Conservation (phyloP, 2,888 invertebrate species). For the Eupsilia transversa region DNA sequence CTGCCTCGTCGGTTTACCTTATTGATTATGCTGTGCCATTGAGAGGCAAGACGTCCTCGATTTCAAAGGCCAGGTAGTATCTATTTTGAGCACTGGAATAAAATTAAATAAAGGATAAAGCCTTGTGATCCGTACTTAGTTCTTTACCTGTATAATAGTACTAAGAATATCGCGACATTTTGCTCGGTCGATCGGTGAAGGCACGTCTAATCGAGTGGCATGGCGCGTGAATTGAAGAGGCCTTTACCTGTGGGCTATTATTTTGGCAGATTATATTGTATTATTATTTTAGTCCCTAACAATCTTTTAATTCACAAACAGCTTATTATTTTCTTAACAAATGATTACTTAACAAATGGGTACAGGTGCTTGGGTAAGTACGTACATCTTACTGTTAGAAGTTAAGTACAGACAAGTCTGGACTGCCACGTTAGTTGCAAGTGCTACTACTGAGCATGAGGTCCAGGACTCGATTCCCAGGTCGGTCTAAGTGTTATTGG, state of each 20-base stretch:
- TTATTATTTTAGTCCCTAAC: conserved; percentile 2
- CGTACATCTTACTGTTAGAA: neutral
- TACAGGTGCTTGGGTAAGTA: neutral
- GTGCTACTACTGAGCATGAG: neutral
- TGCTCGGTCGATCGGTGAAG: conserved; percentile 11
- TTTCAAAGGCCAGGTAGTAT: conserved; percentile 36
- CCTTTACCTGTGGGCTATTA: conserved; percentile 1
- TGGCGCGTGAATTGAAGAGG: conserved; percentile 22
- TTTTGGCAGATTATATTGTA: neutral
- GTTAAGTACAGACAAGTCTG: neutral
- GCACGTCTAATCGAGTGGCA: conserved; percentile 1
- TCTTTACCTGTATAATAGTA: conserved; percentile 15
- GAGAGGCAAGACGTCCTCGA: conserved; percentile 26
- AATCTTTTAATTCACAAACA: neutral
- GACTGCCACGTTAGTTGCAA: neutral
- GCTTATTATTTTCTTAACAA: neutral
- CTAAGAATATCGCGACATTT: conserved; percentile 48
- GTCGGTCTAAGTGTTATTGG: neutral
- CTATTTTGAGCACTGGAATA: conserved; percentile 43
- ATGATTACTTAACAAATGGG: too few relatives aligned
- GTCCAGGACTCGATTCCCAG: neutral
- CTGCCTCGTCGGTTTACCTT: conserved; percentile 38
- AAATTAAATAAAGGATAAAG: conserved; percentile 44
- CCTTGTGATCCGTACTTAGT: conserved; percentile 41
- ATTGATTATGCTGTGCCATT: conserved; percentile 54